Percentiles rank a stretch among this genome's conserved stretches.
phyloP scores from a whole-genome alignment of 35 echinoderm and acorn worm species.

The Amphiura filiformis region DNA sequence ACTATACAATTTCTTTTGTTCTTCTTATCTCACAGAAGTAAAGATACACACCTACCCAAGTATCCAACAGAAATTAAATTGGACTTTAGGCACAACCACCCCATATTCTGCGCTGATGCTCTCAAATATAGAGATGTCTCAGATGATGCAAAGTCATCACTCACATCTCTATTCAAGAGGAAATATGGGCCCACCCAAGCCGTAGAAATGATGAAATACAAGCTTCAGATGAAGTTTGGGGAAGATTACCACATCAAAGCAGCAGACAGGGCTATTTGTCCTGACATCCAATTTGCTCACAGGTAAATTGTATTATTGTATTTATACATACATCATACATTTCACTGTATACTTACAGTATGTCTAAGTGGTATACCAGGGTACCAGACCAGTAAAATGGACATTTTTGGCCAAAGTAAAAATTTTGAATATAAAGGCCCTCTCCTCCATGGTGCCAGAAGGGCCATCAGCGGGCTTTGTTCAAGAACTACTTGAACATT shows the following conservation, averaged over 20 bases:
- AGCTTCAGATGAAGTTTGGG: background rate
- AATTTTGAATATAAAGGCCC: too few relatives aligned
- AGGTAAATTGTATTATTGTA: too few relatives aligned
- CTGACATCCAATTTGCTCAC: too few relatives aligned
- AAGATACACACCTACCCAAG: background rate
- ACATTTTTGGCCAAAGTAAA: too few relatives aligned
- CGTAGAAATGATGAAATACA: background rate
- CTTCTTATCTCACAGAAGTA: background rate
- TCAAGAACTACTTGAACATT: too few relatives aligned
- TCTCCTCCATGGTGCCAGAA: too few relatives aligned
- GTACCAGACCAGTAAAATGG: too few relatives aligned
- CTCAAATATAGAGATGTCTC: slow-evolving; percentile 27
- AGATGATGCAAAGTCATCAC: background rate
- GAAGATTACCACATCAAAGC: background rate
- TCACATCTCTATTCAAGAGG: background rate
- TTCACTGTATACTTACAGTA: too few relatives aligned
- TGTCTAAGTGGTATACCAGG: too few relatives aligned
- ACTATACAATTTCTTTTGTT: too few relatives aligned
- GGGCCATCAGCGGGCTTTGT: too few relatives aligned
- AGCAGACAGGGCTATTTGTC: background rate
- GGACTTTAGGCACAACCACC: background rate
- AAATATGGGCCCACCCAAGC: background rate
- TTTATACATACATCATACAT: too few relatives aligned
- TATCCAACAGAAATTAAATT: background rate
- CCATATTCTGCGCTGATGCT: background rate